Percentiles rank a stretch among this genome's conserved stretches.
Conservation (phyloP, 2,888 invertebrate species). For the Pollenia griseotomentosa region DNA sequence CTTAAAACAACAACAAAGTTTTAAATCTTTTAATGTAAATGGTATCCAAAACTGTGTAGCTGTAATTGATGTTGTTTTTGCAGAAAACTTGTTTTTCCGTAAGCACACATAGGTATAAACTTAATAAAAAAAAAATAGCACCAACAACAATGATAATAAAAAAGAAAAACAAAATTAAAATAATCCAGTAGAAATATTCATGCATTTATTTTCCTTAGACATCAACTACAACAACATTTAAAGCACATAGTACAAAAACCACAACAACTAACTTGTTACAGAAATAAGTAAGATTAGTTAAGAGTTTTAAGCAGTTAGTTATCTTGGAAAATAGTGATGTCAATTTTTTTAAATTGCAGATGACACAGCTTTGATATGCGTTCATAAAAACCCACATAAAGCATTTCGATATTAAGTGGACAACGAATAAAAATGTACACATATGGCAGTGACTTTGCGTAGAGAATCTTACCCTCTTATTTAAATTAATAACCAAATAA, state of each 20-base stretch:
- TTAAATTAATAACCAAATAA: too few relatives aligned
- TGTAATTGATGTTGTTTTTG: conserved; percentile 46
- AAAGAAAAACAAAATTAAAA: conserved; percentile 16
- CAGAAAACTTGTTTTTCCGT: conserved; percentile 67
- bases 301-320: background rate
- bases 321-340: conserved; percentile 16
- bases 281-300: background rate
- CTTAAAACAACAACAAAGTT: conserved; percentile 23
- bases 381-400: too few relatives aligned
- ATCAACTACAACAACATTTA: background rate
- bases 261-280: conserved; percentile 1
- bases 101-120: conserved; percentile 24
- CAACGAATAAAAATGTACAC: too few relatives aligned
- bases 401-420: too few relatives aligned
- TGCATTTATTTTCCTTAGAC: conserved; percentile 13
- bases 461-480: too few relatives aligned
- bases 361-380: too few relatives aligned
- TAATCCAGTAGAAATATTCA: conserved; percentile 27
- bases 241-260: background rate
- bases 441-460: too few relatives aligned
- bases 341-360: background rate
- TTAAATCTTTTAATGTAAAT: conserved; percentile 44
- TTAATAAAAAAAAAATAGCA: conserved; percentile 15
- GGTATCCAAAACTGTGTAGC: background rate
- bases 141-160: background rate